These are phyloP conservation scores for Coelinius sp. DNA, from an alignment of 2,888 invertebrate genomes.

Conservation along the genomic window DNA sequence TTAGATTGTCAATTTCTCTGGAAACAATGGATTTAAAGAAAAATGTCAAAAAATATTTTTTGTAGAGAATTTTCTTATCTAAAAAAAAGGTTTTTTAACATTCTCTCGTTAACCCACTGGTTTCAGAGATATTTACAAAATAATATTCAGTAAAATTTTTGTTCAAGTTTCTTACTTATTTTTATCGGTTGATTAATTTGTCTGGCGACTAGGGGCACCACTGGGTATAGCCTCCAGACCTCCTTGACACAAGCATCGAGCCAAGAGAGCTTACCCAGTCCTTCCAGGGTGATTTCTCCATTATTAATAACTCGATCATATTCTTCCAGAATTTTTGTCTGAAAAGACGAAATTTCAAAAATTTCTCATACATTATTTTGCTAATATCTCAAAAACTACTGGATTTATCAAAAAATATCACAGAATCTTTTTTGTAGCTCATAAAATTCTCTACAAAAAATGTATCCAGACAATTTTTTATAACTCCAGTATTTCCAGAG, in stretches of 20 bases:
- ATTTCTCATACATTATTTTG: constrained; percentile 13
- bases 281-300: constrained; percentile 56
- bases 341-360: constrained; percentile 6
- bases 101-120: neutral
- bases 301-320: constrained; percentile 50
- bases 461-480: too few relatives aligned
- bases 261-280: constrained; percentile 61
- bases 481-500: too few relatives aligned
- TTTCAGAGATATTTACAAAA: neutral
- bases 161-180: constrained; percentile 56
- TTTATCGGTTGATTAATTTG: constrained; percentile 63
- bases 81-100: neutral
- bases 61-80: neutral
- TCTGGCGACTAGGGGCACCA: constrained; percentile 62
- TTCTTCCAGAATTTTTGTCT: constrained; percentile 61
- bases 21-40: neutral
- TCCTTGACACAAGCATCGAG: constrained; percentile 66
- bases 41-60: neutral
- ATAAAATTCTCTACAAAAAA: too few relatives aligned
- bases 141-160: neutral
- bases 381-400: neutral
- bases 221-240: constrained; percentile 63
- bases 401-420: too few relatives aligned
- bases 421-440: too few relatives aligned
- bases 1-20: neutral